phyloP scores from a whole-genome alignment of 2,888 invertebrate genomes.

The Oscheius sp. region DNA sequence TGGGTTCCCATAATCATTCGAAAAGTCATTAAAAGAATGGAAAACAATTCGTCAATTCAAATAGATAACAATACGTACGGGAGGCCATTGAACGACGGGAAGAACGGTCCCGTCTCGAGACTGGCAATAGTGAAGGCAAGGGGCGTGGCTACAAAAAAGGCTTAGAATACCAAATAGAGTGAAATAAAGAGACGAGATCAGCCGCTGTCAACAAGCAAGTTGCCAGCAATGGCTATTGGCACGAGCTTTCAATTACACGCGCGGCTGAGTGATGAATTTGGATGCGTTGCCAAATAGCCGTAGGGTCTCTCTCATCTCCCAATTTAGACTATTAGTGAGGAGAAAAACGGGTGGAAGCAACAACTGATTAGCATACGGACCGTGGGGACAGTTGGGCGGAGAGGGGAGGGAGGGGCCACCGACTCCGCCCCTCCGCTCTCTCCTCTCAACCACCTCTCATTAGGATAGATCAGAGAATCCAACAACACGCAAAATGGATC shows the following conservation, averaged over 20 bases:
- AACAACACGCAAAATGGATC: constrained; percentile 26
- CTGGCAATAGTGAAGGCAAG: too few relatives aligned
- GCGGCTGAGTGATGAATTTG: constrained; percentile 25
- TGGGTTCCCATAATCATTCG: too few relatives aligned
- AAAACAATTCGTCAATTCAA: too few relatives aligned
- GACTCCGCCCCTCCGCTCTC: constrained; percentile 19
- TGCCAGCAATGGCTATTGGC: constrained; percentile 6
- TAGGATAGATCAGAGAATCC: neutral
- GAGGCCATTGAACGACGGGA: too few relatives aligned
- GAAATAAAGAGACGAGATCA: neutral
- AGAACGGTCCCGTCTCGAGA: too few relatives aligned
- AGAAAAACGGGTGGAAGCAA: constrained; percentile 4
- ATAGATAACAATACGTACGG: too few relatives aligned
- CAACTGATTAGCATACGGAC: neutral
- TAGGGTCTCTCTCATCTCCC: neutral
- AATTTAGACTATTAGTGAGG: neutral
- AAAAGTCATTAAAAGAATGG: too few relatives aligned
- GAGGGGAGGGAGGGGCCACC: constrained; percentile 1
- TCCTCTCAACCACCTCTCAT: too few relatives aligned
- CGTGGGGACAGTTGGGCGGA: neutral
- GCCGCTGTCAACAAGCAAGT: constrained; percentile 4
- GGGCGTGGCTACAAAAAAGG: neutral
- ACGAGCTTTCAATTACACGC: constrained; percentile 29
- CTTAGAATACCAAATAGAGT: neutral
- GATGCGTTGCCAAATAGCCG: constrained; percentile 5